Evolutionary conservation across 2,888 invertebrate species (phyloP).

Genomic region (Ochropacha duplaris): DNA sequence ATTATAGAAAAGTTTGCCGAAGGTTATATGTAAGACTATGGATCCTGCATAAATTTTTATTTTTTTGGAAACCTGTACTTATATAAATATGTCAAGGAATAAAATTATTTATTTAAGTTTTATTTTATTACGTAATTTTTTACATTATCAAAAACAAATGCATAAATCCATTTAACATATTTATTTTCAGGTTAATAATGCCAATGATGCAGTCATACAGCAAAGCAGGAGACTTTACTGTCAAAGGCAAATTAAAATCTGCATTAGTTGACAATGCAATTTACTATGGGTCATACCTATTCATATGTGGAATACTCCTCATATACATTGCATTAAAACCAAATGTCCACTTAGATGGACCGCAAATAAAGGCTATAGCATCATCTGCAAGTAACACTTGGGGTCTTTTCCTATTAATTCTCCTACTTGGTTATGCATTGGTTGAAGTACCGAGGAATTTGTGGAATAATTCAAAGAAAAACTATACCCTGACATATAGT

Average conservation of each 20-base stretch:
- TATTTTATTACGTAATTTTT: too few relatives aligned
- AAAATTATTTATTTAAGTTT: too few relatives aligned
- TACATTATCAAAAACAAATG: not conserved
- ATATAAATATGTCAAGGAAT: too few relatives aligned
- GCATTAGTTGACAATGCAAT: slow-evolving; percentile 98
- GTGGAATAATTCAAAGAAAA: slow-evolving; percentile 95
- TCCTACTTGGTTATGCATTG: slow-evolving; percentile 95
- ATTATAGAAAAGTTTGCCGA: too few relatives aligned
- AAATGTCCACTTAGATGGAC: slow-evolving; percentile 94
- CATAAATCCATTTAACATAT: too few relatives aligned
- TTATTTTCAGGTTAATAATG: slow-evolving; percentile 91
- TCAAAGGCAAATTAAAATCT: slow-evolving; percentile 96
- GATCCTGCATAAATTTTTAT: too few relatives aligned
- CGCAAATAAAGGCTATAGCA: slow-evolving; percentile 96
- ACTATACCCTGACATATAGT: slow-evolving; percentile 91
- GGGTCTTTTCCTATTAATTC: slow-evolving; percentile 97
- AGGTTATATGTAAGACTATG: too few relatives aligned
- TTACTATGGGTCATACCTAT: slow-evolving; percentile 97
- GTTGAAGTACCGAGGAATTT: slow-evolving; percentile 96
- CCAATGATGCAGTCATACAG: slow-evolving; percentile 99
- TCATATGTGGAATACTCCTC: slow-evolving; percentile 96
- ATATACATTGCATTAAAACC: slow-evolving; percentile 97
- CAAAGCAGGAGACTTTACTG: slow-evolving; percentile 98
- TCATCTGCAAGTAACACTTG: slow-evolving; percentile 99
- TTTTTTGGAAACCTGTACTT: too few relatives aligned